Conservation (phyloP, 2,797 vertebrate genomes). For the Neostethus bicornis region DNA sequence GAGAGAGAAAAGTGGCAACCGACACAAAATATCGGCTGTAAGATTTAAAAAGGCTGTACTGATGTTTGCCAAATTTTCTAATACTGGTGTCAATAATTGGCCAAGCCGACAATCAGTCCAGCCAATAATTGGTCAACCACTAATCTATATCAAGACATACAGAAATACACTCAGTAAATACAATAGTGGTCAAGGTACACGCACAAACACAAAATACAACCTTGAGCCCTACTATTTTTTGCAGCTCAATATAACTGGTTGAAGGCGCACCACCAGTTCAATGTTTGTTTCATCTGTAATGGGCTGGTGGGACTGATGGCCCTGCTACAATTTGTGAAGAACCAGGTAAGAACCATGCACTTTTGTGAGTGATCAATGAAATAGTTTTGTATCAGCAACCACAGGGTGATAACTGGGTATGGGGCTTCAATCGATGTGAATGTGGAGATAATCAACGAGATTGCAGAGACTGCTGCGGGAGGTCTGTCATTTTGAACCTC, state of each 20-base stretch:
- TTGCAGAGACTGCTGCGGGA: slow-evolving; percentile 46
- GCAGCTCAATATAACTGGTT: not conserved
- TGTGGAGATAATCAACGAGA: slow-evolving; percentile 64
- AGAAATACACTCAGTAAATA: too few relatives aligned
- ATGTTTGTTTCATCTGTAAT: slow-evolving; percentile 33
- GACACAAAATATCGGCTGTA: too few relatives aligned
- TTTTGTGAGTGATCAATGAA: slow-evolving; percentile 63
- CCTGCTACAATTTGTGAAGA: slow-evolving; percentile 36
- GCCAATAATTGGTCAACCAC: too few relatives aligned
- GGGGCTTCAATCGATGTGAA: slow-evolving; percentile 57
- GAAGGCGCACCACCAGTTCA: slow-evolving; percentile 5
- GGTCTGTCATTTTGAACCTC: slow-evolving; percentile 41
- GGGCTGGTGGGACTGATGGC: slow-evolving; percentile 27
- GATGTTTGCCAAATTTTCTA: too few relatives aligned
- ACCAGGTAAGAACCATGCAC: slow-evolving; percentile 46
- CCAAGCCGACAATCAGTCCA: too few relatives aligned
- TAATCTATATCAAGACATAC: too few relatives aligned
- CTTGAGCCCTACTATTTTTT: slow-evolving; percentile 2
- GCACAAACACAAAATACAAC: not conserved
- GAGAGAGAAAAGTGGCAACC: too few relatives aligned
- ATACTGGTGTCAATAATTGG: too few relatives aligned
- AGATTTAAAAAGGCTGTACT: too few relatives aligned
- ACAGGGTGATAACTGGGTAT: slow-evolving; percentile 50
- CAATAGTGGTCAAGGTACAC: too few relatives aligned
- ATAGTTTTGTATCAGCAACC: slow-evolving; percentile 52